Conservation (phyloP, 2,113 vertebrate species). For the Cryptotis parvus region DNA sequence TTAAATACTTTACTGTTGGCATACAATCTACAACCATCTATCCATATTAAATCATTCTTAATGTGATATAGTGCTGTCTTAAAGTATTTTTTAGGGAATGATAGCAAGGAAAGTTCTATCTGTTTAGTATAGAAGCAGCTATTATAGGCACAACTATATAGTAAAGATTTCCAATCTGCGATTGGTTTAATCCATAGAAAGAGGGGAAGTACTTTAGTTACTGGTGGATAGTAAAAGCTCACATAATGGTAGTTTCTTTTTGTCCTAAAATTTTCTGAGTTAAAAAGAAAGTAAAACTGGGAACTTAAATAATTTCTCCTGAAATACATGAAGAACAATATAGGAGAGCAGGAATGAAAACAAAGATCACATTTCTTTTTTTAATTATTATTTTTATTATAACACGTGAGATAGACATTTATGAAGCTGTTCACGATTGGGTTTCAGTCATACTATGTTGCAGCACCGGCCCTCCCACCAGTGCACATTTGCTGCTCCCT, state of each 20-base stretch:
- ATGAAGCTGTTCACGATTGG: too few species aligned
- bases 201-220: neutral
- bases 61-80: neutral
- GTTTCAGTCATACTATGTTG: too few species aligned
- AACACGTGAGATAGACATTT: too few species aligned
- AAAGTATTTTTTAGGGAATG: neutral
- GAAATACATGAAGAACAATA: conserved; percentile 25
- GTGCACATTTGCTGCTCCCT: too few species aligned
- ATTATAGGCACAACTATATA: neutral
- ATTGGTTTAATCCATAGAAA: neutral
- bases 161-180: neutral
- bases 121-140: neutral
- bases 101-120: neutral
- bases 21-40: too few species aligned
- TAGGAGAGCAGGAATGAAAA: neutral
- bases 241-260: neutral
- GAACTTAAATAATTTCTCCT: conserved; percentile 33
- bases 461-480: too few species aligned
- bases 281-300: conserved; percentile 29
- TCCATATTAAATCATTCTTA: neutral
- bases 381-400: too few species aligned
- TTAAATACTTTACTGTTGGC: neutral
- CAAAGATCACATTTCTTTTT: neutral
- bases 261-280: conserved; percentile 19
- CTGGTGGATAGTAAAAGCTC: neutral